Evolutionary conservation across 2,888 invertebrate genomes (phyloP), one percentile per base, ranked within the genome.

Genomic region (Escarpia spicata): DNA sequence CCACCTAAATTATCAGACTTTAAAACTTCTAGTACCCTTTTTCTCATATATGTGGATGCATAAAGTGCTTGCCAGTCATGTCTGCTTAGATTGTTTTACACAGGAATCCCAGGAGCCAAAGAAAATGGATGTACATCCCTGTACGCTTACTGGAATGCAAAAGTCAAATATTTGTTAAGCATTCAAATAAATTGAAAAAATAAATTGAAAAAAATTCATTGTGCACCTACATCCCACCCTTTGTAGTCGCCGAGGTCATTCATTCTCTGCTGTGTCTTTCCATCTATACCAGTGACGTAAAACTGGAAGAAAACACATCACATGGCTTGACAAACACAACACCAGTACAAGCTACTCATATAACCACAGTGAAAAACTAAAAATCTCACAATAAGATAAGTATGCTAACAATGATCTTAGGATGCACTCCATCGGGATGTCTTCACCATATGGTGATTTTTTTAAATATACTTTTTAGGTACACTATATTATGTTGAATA

Each of bases 171-270:
- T 37, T 37, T 37, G 37, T 37, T 37, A 37, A 37, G 37, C 37
- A 37, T 37, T 37, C 37, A 37, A 37, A 37, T 37, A 37, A 0
- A 37, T 37, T 37, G 37, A 0, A 37, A 0, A 37, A 37, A 37
- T 37, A 37, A 37, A 37, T 37, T 37, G 37, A 37, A 37, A 92
- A 44, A 15, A 92, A 92, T 37, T 31, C 52, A 26, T 92, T 31
- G n/a, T 52, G 75, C 94, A 97, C 98, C 97, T 96, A 98, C 98
- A 97, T 99, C 98, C 99, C 99, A 99, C 96, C 98, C 98, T 96
- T 98, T 97, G 97, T 98, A 99, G 60, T 99, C 99, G 96, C 98
- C 98, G 95, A 98, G 98, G 95, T 98, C 97, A 90, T 98, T 97
- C 97, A 99, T 97, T 94, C 98, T 97, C 94, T 97, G 97, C 96